These are phyloP conservation scores for Amiota mariae DNA, from an alignment of 2,888 invertebrate species.

Conservation along the genomic window DNA sequence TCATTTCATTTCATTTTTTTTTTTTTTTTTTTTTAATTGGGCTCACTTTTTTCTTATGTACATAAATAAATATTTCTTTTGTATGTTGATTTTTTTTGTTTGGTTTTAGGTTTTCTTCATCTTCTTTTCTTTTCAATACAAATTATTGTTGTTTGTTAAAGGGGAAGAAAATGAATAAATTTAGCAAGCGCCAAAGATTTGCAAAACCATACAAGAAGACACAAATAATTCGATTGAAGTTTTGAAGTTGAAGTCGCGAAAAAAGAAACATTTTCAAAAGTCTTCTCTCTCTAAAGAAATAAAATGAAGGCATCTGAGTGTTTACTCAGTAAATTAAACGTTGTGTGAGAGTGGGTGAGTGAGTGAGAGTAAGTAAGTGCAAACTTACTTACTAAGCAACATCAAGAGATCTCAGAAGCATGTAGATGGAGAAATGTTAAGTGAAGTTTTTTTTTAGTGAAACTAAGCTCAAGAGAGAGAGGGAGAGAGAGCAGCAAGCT, in stretches of 20 bases:
- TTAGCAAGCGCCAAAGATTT: conserved; percentile 19
- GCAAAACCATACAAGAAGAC: conserved; percentile 9
- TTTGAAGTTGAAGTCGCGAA: neutral
- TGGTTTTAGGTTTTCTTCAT: neutral
- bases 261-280: too few species aligned
- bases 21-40: neutral
- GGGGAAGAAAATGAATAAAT: neutral
- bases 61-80: too few species aligned
- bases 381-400: too few species aligned
- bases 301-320: neutral
- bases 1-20: too few species aligned
- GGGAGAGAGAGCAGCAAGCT: too few species aligned
- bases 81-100: neutral
- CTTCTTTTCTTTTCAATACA: neutral
- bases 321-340: conserved; percentile 14
- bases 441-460: neutral
- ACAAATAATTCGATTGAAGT: conserved; percentile 20
- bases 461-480: neutral
- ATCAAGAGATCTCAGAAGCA: neutral
- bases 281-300: too few species aligned
- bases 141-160: too few species aligned
- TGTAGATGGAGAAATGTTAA: neutral
- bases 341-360: conserved; percentile 4
- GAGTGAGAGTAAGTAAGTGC: neutral
- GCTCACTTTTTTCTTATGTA: conserved; percentile 1